Base-by-base conservation (phyloP, 1,140 invertebrate species). In the Hycleus phaleratus region DNA sequence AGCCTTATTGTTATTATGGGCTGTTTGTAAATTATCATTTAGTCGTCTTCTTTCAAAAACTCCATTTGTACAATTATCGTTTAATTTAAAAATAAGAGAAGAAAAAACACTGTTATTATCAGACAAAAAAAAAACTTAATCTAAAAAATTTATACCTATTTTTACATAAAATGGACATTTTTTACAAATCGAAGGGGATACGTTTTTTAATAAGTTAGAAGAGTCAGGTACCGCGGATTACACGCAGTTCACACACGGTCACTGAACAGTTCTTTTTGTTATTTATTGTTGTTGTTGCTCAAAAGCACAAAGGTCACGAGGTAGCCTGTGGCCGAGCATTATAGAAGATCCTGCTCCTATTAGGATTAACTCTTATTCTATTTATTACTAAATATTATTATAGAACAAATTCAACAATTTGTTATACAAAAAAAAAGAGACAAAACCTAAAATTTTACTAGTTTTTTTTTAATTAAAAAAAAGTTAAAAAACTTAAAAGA, bases 131-230 rank as follows among this genome's bases (percentile, higher is more conserved):
- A 32, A 64, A 70, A 74, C 72, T 73, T 73, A 74, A 71, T 69
- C 72, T 73, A 72, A 67, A 32, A 32, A 68, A 71, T 73, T 73
- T 74, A 72, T 70, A 72, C 58, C 70, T 72, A 72, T 71, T 69
- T 73, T 74, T 74, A 73, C 71, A 73, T 66, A 72, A 72, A 67
- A 73, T 63, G 70, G 72, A 70, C 72, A 70, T 69, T 72, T 69
- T 71, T 71, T 71, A 73, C 70, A 73, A 72, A 72, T 68, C 63
- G 67, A 71, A 72, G 69, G 66, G 63, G 62, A 63, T 67, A 66
- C 64, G 66, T 65, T 6, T n/a, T n/a, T 10, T 42, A 68, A 56
- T 71, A 71, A 70, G 68, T 71, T 70, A 71, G 65, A 69, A 66
- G 53, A 61, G 68, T 69, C 68, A 70, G 68, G 68, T 70, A 68